Evolutionary conservation across 1,140 invertebrate species (phyloP).

Genomic region (Scaptomyza graminum): DNA sequence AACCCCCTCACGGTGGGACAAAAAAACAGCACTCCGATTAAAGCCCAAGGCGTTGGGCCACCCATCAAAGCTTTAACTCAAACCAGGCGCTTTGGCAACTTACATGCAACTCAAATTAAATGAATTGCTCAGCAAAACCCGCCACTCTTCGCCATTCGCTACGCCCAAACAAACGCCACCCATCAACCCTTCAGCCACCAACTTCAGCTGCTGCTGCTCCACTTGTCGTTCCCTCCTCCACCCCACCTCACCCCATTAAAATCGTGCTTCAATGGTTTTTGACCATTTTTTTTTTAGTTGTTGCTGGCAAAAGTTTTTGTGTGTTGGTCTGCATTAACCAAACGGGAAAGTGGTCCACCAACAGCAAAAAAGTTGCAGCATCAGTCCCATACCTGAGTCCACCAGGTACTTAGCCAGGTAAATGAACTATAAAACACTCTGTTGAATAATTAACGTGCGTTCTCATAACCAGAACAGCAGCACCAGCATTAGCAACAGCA

Average conservation of each 20-base stretch:
- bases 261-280: constrained; percentile 80
- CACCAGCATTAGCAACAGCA: no score
- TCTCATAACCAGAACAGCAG: constrained; percentile 34
- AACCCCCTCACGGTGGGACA: constrained; percentile 22
- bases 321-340: constrained; percentile 55
- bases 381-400: not conserved
- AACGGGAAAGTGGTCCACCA: constrained; percentile 45
- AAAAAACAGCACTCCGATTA: constrained; percentile 26
- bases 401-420: constrained; percentile 59
- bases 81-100: constrained; percentile 22
- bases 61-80: constrained; percentile 4
- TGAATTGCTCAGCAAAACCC: constrained; percentile 67
- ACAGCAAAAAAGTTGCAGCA: constrained; percentile 23
- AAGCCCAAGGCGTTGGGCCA: constrained; percentile 33
- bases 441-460: constrained; percentile 65
- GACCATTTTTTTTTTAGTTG: constrained; percentile 68
- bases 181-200: constrained; percentile 5
- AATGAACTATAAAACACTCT: constrained; percentile 76
- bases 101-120: constrained; percentile 77
- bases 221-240: constrained; percentile 7
- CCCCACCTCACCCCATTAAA: constrained; percentile 76
- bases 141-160: constrained; percentile 6
- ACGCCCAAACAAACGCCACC: not conserved
- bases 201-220: constrained; percentile 5
- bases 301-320: constrained; percentile 59